Evolutionary conservation across 2,113 vertebrate species (phyloP), one percentile per base, ranked within the genome.

Genomic region (Pundamilia nyererei): DNA sequence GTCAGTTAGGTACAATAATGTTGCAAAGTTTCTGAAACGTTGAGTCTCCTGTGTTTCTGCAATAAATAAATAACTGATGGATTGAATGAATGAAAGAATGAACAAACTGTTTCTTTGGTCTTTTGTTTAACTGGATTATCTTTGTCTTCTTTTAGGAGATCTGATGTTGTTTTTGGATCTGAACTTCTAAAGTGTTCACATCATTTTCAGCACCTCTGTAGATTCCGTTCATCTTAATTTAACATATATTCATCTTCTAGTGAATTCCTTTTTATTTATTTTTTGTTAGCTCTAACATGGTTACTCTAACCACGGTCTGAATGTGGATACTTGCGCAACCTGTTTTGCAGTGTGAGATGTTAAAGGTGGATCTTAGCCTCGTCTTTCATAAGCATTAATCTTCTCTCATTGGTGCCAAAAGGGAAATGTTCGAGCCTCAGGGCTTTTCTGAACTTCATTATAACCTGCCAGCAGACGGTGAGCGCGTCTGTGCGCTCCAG

Each of bases 401-500:
- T 49, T 19, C 5, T 12, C 15, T 21, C 10, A 49, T 58, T 53
- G 70, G 29, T 21, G n/a, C n/a, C 8, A 2, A 79, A 29, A 26
- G 13, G n/a, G 53, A 26, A 9, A 68, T 29, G 56, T 85, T 5
- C 6, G 51, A 87, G 58, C 84, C 58, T 8, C 47, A 1, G 75
- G 89, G 77, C 29, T 89, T 72, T 54, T n/a, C 21, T 31, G 58
- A 89, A 89, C 89, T 90, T 90, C 65, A 86, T 87, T 45, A 24
- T 26, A 80, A 86, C 24, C 91, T 79, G 82, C 82, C 77, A 84
- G 38, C 87, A 88, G 86, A 84, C 86, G 35, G 62, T 21, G 68
- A 79, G 88, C 82, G 86, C 83, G 84, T 80, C 84, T 86, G 91
- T 60, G 91, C 95, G 95, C 95, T 94, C 94, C 86, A 45, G 33